Base-by-base conservation (phyloP, 1,140 invertebrate genomes). In the Cyclargus thomasi region DNA sequence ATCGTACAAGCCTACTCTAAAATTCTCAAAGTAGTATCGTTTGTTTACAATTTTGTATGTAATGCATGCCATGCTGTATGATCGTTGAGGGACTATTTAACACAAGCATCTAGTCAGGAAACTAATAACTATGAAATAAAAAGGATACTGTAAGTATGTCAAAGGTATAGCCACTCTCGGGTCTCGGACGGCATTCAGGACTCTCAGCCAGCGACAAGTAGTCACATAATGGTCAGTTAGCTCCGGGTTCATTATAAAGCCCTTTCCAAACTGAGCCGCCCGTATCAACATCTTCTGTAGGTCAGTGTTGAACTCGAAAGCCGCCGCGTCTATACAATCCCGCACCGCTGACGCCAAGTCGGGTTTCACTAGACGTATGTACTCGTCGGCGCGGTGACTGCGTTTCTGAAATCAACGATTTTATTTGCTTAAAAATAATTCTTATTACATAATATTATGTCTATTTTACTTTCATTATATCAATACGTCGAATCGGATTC, bases 261-360 rank as follows among this genome's bases (percentile, higher is more conserved):
- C 95, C 91, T 99, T 99, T 2, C 98, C 98, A 92, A 98, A 99
- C 76, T 97, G 95, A 0, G 98, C 97, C 39, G 98, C 97, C 75
- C 95, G 93, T 62, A 99, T 94, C 1, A 99, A 90, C 90, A 95
- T 94, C 87, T 98, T 99, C 89, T 99, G 98, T 36, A 95, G 95
- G 62, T 94, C 92, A 1, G 95, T 92, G 80, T 96, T 93, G 90
- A 97, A 97, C 86, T 99, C 97, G 85, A 96, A 95, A 17, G 97
- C 95, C 1, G 97, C 97, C 1, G 97, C 97, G 79, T 97, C 94
- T 39, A 99, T 96, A 85, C 98, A 99, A 80, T 98, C 95, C 64
- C 94, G 92, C 0, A 99, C 96, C 11, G 97, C 97, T 53, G 90
- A 81, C 22, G 94, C 91, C 23, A 99, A 86, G 76, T 95, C 93